phyloP scores from a whole-genome alignment of 2,888 invertebrate genomes.

The Periphyllus acericola region DNA sequence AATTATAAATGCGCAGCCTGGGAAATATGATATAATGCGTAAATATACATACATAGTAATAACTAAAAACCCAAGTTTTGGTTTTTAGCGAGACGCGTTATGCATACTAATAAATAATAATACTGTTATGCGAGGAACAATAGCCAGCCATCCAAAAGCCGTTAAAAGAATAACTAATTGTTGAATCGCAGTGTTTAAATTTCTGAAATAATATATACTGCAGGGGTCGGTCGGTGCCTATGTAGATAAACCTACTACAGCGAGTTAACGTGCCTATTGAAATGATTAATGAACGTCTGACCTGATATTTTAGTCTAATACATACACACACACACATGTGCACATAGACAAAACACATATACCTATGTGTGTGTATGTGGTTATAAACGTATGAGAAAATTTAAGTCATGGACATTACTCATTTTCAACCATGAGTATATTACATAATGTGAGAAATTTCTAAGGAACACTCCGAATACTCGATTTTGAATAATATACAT shows the following conservation, averaged over 20 bases:
- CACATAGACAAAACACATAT: too few species aligned
- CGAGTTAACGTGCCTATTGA: not conserved
- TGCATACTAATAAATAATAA: slow-evolving; percentile 42
- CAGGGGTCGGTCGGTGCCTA: not conserved
- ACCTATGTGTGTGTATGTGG: not conserved
- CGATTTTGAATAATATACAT: not conserved
- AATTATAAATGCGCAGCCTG: slow-evolving; percentile 14
- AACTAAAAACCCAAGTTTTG: slow-evolving; percentile 4
- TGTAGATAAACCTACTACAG: not conserved
- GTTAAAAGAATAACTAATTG: slow-evolving; percentile 33
- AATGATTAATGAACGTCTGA: slow-evolving; percentile 25
- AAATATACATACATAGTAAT: not conserved
- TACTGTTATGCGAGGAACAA: slow-evolving; percentile 19
- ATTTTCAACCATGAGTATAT: not conserved
- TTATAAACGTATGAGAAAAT: not conserved
- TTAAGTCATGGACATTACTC: slow-evolving; percentile 11
- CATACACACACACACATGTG: not conserved
- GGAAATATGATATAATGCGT: slow-evolving; percentile 7
- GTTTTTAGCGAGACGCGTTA: not conserved
- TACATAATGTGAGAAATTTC: not conserved
- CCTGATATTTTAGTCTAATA: slow-evolving; percentile 10
- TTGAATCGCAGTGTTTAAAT: not conserved
- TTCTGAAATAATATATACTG: not conserved
- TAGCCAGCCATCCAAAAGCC: slow-evolving; percentile 20
- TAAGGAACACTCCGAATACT: not conserved